phyloP scores from a whole-genome alignment of 2,888 invertebrate genomes.

The Willowsia nigromaculata region DNA sequence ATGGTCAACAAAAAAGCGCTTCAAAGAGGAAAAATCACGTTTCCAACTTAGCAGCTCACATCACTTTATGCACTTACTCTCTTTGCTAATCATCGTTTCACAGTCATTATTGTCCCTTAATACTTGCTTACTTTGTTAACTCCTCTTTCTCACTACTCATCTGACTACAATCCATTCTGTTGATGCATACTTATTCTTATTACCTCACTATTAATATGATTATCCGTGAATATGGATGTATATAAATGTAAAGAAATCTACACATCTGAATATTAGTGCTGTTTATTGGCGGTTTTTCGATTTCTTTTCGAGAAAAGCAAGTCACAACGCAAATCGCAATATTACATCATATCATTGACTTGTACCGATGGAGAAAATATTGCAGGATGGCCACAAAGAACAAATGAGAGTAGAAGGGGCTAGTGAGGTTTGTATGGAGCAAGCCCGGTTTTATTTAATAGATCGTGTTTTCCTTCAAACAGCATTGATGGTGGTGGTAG shows the following conservation, averaged over 20 bases:
- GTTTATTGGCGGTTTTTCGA: conserved; percentile 3
- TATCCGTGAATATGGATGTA: background rate
- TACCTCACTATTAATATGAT: conserved; percentile 48
- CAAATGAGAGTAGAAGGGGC: no score
- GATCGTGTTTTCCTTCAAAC: conserved; percentile 60
- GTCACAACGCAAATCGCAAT: conserved; percentile 7
- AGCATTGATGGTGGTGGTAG: background rate
- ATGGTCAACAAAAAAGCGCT: conserved; percentile 31
- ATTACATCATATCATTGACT: conserved; percentile 28
- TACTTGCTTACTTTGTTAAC: conserved; percentile 38
- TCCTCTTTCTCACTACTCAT: conserved; percentile 20
- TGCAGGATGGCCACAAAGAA: background rate
- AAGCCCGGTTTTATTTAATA: conserved; percentile 57
- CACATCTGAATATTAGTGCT: background rate
- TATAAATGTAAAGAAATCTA: background rate
- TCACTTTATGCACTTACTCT: background rate
- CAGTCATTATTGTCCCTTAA: conserved; percentile 33
- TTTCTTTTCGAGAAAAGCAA: conserved; percentile 55
- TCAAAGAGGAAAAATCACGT: conserved; percentile 48
- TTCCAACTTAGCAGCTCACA: conserved; percentile 18
- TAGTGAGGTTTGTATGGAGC: background rate
- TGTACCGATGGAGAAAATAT: conserved; percentile 3
- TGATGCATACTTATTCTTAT: conserved; percentile 65
- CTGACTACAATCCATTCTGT: conserved; percentile 65
- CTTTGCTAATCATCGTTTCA: conserved; percentile 21